Conservation (phyloP, 2,113 vertebrate species). For the Myotis lucifugus region DNA sequence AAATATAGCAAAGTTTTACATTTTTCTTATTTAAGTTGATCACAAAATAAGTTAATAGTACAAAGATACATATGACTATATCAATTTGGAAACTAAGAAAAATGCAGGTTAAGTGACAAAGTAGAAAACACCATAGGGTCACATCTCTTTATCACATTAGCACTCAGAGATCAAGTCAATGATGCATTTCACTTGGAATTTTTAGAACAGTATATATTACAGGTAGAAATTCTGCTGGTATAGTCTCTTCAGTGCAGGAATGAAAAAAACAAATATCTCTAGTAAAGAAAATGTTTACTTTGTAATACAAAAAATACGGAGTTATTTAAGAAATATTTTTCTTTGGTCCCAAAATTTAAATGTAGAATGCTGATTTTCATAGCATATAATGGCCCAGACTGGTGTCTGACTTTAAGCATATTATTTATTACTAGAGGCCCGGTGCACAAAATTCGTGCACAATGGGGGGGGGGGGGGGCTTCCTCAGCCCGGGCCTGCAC, state of each 20-base stretch:
- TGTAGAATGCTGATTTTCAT: neutral
- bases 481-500: no score
- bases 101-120: neutral
- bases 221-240: neutral
- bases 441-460: no score
- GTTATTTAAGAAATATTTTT: neutral
- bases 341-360: constrained; percentile 38
- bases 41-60: neutral
- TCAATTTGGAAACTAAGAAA: neutral
- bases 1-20: neutral
- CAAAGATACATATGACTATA: neutral
- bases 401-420: neutral
- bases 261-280: neutral
- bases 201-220: neutral
- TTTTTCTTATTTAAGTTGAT: neutral
- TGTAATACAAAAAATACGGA: neutral
- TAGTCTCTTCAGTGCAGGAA: neutral
- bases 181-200: neutral
- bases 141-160: neutral
- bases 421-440: no score
- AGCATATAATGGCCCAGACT: neutral
- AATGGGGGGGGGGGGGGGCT: no score
- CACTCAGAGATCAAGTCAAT: neutral
- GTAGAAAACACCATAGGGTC: neutral
- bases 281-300: constrained; percentile 24